A percentile compares a stretch with the other conserved stretches of the same genome.
Conservation (phyloP, 2,888 invertebrate genomes). For the Lochmaea crataegi region DNA sequence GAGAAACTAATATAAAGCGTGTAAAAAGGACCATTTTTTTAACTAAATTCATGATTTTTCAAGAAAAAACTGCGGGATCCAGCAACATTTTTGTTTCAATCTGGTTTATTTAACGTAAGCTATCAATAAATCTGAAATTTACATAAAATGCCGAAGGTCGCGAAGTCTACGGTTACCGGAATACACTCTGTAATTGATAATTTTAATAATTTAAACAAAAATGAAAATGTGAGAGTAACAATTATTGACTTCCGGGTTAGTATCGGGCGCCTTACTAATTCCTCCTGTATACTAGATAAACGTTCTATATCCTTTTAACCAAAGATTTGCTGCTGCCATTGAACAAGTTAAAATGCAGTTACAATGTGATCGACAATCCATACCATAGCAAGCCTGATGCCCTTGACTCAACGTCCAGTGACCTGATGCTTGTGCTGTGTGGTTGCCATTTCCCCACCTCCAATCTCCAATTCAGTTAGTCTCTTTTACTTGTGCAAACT, state of each 20-base stretch:
- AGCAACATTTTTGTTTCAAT: too few species aligned
- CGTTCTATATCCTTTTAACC: constrained; percentile 39
- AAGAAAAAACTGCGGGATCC: too few species aligned
- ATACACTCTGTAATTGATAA: too few species aligned
- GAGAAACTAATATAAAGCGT: too few species aligned
- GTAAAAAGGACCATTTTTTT: too few species aligned
- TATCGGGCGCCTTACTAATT: constrained; percentile 15
- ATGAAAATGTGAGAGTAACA: background rate
- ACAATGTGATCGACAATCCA: constrained; percentile 59
- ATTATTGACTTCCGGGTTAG: constrained; percentile 7
- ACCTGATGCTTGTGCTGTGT: constrained; percentile 59
- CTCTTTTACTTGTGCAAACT: constrained; percentile 48
- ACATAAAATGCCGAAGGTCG: too few species aligned
- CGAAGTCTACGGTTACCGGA: too few species aligned
- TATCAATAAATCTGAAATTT: too few species aligned
- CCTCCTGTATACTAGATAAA: constrained; percentile 31
- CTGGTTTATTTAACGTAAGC: too few species aligned
- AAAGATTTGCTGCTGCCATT: constrained; percentile 44
- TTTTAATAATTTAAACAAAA: background rate
- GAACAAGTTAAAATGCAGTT: constrained; percentile 53
- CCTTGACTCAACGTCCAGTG: constrained; percentile 65
- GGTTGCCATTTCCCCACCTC: constrained; percentile 54
- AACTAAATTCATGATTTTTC: too few species aligned
- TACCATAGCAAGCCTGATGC: constrained; percentile 59
- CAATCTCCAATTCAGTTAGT: constrained; percentile 46